Conservation (phyloP, 2,113 vertebrate genomes). For the Cyanistes caeruleus region DNA sequence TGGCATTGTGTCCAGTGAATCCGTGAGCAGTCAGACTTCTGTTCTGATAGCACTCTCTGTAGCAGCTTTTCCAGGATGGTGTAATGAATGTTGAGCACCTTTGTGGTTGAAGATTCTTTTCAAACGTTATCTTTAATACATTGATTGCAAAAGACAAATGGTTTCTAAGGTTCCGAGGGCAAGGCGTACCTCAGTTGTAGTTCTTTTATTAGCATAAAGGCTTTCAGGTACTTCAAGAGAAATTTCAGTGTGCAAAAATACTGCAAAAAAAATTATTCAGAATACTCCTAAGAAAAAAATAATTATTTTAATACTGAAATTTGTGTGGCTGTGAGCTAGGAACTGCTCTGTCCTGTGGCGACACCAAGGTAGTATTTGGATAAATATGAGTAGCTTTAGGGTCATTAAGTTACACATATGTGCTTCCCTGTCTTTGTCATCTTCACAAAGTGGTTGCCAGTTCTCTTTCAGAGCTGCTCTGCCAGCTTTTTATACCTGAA, state of each 20-base stretch:
- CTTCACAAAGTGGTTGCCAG: not conserved
- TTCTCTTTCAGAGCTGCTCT: not conserved
- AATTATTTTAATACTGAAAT: not conserved
- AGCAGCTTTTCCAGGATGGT: not conserved
- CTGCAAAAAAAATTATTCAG: not conserved
- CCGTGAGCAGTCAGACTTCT: not conserved
- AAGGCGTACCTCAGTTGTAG: not conserved
- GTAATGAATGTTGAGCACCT: not conserved
- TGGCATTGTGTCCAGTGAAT: not conserved
- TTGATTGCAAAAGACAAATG: not conserved
- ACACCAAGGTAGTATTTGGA: not conserved
- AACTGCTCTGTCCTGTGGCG: not conserved
- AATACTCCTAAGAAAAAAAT: not conserved
- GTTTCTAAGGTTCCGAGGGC: not conserved
- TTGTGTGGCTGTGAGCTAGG: not conserved
- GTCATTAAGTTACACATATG: not conserved
- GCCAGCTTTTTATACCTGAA: not conserved
- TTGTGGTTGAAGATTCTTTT: not conserved
- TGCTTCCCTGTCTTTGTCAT: not conserved
- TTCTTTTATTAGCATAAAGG: not conserved
- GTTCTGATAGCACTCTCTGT: not conserved
- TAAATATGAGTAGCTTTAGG: not conserved
- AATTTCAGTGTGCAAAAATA: not conserved
- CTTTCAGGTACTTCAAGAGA: not conserved
- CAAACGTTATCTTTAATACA: not conserved